Percentiles rank a stretch among this genome's conserved stretches.
Evolutionary conservation across 1,140 invertebrate genomes (phyloP).

Genomic region (Mycetomoellerius zeteki): DNA sequence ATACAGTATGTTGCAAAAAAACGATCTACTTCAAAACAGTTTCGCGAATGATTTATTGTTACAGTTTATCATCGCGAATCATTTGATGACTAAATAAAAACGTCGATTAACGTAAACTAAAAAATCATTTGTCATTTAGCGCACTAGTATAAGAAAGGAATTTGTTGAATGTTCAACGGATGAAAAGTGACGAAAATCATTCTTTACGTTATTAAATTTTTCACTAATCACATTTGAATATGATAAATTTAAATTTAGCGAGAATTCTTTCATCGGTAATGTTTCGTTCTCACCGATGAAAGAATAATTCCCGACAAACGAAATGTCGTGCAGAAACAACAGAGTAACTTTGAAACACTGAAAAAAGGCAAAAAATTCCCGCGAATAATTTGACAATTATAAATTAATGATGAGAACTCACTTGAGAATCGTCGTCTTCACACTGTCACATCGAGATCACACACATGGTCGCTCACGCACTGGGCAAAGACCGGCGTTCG

Average conservation of each 20-base stretch:
- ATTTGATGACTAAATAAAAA: not conserved
- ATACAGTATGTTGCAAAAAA: not conserved
- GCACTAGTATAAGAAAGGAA: not conserved
- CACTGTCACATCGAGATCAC: constrained; percentile 51
- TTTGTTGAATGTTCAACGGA: not conserved
- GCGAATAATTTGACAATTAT: not conserved
- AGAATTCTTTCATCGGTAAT: not conserved
- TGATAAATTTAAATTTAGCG: not conserved
- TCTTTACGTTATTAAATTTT: not conserved
- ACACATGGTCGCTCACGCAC: constrained; percentile 25
- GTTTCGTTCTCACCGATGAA: not conserved
- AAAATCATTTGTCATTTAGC: not conserved
- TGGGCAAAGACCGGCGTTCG: not conserved
- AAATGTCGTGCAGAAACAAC: not conserved
- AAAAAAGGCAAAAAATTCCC: constrained; percentile 1
- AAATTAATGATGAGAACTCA: constrained; percentile 49
- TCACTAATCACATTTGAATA: not conserved
- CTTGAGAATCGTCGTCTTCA: constrained; percentile 43
- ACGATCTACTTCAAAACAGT: not conserved
- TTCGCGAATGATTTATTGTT: not conserved
- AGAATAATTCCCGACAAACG: not conserved
- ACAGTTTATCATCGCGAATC: not conserved
- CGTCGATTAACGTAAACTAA: not conserved
- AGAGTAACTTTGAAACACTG: not conserved
- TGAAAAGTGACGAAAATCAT: not conserved